Percentiles rank a stretch among this genome's conserved stretches.
phyloP scores from a whole-genome alignment of 2,888 invertebrate genomes.

The Stenolophus ochropezus region DNA sequence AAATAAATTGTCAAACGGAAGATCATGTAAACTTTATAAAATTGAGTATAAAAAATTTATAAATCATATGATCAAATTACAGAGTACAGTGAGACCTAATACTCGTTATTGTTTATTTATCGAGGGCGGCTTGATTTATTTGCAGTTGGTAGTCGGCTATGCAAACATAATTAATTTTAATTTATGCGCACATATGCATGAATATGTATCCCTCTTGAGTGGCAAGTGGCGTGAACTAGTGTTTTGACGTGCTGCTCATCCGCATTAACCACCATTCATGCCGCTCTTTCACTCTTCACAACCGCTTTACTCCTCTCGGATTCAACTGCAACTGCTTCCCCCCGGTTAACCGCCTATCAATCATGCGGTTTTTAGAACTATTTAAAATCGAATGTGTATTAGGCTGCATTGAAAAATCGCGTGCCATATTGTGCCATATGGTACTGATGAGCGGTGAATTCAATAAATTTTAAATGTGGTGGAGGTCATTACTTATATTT shows the following conservation, averaged over 20 bases:
- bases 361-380: slow-evolving; percentile 36
- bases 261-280: slow-evolving; percentile 10
- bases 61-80: no score
- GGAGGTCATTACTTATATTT: neutral
- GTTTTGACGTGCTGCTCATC: slow-evolving; percentile 23
- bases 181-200: slow-evolving; percentile 27
- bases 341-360: slow-evolving; percentile 14
- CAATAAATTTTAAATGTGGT: neutral
- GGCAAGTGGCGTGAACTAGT: slow-evolving; percentile 29
- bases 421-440: slow-evolving; percentile 31
- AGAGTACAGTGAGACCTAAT: neutral
- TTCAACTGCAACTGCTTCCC: neutral
- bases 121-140: neutral
- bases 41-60: no score
- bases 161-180: slow-evolving; percentile 9
- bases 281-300: slow-evolving; percentile 2
- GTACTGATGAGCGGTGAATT: neutral
- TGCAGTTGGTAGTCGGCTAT: neutral
- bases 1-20: no score
- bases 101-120: neutral
- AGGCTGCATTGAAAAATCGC: neutral
- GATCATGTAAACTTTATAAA: no score
- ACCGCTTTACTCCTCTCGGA: neutral
- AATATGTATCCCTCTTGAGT: neutral
- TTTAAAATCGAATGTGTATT: neutral